Conservation (phyloP, 2,888 invertebrate species). For the Mactromeris polynyma region DNA sequence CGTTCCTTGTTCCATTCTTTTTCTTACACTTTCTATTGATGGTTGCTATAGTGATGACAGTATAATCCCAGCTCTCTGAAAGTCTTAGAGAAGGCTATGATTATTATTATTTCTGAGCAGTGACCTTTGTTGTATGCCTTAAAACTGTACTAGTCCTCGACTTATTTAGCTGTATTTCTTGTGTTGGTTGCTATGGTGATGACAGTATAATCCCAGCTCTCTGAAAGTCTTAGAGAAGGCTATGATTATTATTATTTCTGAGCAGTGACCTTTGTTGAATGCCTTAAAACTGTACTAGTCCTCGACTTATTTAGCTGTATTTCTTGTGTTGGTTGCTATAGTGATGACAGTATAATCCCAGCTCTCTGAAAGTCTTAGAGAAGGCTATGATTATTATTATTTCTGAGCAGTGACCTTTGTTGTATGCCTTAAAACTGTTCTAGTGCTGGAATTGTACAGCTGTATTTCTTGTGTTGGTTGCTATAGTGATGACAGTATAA, state of each 20-base stretch:
- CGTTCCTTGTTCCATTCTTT: too few species aligned
- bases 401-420: slow-evolving; percentile 15
- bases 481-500: slow-evolving; percentile 10
- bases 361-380: slow-evolving; percentile 32
- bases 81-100: slow-evolving; percentile 11
- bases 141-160: neutral
- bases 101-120: slow-evolving; percentile 27
- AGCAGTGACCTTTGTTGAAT: too few species aligned
- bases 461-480: too few species aligned
- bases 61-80: slow-evolving; percentile 43
- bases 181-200: slow-evolving; percentile 19
- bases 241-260: too few species aligned
- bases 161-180: neutral
- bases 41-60: slow-evolving; percentile 22
- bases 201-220: slow-evolving; percentile 43
- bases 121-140: neutral
- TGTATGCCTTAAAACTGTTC: too few species aligned
- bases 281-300: too few species aligned
- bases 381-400: slow-evolving; percentile 24
- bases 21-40: too few species aligned
- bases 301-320: too few species aligned
- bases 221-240: slow-evolving; percentile 26
- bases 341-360: slow-evolving; percentile 28
- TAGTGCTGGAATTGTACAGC: too few species aligned
- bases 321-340: neutral